Percentiles rank a stretch among this genome's conserved stretches.
These are phyloP conservation scores for Dipodomys spectabilis DNA, from an alignment of 2,113 vertebrate genomes.

Conservation along the genomic window DNA sequence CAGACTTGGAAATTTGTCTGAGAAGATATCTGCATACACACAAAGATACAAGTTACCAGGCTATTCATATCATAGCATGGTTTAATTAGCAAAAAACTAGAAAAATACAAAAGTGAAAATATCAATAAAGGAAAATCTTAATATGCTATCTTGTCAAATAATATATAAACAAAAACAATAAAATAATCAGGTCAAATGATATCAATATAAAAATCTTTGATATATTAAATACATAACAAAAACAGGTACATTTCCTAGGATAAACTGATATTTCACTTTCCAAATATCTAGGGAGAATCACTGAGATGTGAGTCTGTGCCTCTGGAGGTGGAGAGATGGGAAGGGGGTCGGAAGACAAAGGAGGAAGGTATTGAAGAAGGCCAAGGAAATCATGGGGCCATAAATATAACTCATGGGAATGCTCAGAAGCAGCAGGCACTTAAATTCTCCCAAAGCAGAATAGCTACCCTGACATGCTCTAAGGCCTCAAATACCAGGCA, in stretches of 20 bases:
- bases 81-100: conserved; percentile 42
- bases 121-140: neutral
- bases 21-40: conserved; percentile 8
- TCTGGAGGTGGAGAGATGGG: neutral
- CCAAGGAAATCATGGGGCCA: neutral
- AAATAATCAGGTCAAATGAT: conserved; percentile 37
- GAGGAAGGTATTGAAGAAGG: neutral
- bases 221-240: conserved; percentile 20
- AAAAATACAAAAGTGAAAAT: conserved; percentile 31
- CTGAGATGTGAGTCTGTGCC: neutral
- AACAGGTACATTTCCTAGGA: neutral
- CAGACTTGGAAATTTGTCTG: neutral
- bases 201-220: neutral
- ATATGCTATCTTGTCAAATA: neutral
- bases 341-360: conserved; percentile 4
- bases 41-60: neutral
- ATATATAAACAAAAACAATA: neutral
- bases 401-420: neutral
- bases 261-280: conserved; percentile 34
- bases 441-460: conserved; percentile 12
- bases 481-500: neutral
- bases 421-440: neutral
- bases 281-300: neutral
- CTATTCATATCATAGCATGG: neutral
- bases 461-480: neutral